Conservation (phyloP, 2,888 invertebrate genomes). For the Theristus sp. region DNA sequence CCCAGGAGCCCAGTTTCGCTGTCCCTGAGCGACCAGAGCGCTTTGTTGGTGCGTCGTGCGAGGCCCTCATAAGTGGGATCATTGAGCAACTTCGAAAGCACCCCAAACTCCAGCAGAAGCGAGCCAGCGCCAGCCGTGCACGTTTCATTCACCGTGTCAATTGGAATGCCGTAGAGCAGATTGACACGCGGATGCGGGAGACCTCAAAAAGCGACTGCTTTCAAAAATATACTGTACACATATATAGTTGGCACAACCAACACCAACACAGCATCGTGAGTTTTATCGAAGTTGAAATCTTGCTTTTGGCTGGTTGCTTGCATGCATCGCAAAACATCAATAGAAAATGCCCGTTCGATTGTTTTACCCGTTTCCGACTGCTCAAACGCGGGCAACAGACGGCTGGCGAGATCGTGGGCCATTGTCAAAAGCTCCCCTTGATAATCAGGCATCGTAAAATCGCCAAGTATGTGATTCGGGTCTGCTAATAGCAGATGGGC, state of each 20-base stretch:
- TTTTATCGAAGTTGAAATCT: no score
- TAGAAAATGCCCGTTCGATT: no score
- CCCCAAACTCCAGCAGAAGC: constrained; percentile 43
- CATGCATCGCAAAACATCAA: no score
- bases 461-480: constrained; percentile 39
- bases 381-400: constrained; percentile 44
- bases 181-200: constrained; percentile 37
- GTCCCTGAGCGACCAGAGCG: constrained; percentile 39
- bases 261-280: no score
- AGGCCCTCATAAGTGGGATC: constrained; percentile 43
- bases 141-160: constrained; percentile 39
- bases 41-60: constrained; percentile 39
- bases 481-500: constrained; percentile 44
- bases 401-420: constrained; percentile 43
- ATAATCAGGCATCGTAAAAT: constrained; percentile 36
- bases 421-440: constrained; percentile 40
- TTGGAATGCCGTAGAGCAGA: constrained; percentile 37
- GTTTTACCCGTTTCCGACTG: constrained; percentile 41
- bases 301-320: no score
- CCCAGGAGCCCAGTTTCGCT: constrained; percentile 43
- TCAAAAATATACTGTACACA: not conserved
- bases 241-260: no score
- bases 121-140: constrained; percentile 47
- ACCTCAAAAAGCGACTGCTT: constrained; percentile 9
- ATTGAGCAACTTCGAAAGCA: constrained; percentile 39